phyloP scores from a whole-genome alignment of 1,140 invertebrate genomes.

The Aphelenchoides avenae region DNA sequence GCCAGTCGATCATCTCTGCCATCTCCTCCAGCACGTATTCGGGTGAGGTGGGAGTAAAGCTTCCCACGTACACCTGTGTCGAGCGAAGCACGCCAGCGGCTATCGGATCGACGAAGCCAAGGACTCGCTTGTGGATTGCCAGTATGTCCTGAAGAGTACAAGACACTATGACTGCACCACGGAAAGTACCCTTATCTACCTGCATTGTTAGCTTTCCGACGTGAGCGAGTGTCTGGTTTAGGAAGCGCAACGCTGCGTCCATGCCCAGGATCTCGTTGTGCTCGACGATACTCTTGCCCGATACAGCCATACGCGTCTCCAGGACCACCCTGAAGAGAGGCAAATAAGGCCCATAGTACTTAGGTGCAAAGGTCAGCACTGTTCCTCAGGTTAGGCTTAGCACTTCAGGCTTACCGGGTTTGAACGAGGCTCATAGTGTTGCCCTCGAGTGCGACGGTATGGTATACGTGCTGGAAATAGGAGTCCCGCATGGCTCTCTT shows the following conservation, averaged over 20 bases:
- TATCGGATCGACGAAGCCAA: constrained; percentile 75
- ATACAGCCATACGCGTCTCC: constrained; percentile 82
- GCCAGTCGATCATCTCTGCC: constrained; percentile 80
- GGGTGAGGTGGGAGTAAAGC: constrained; percentile 62
- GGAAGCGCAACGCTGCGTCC: constrained; percentile 88
- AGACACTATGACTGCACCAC: too few relatives aligned
- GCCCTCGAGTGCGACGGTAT: constrained; percentile 81
- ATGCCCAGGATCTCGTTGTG: constrained; percentile 92
- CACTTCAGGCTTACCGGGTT: constrained; percentile 73
- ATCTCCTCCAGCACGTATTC: constrained; percentile 77
- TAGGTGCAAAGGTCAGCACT: too few relatives aligned
- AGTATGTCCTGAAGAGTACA: constrained; percentile 78
- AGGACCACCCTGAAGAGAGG: constrained; percentile 82
- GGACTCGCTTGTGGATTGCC: constrained; percentile 82
- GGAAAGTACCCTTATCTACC: too few relatives aligned
- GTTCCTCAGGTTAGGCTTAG: too few relatives aligned
- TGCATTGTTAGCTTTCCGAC: constrained; percentile 43
- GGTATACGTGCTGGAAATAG: constrained; percentile 81
- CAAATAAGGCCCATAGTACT: too few relatives aligned
- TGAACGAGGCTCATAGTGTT: constrained; percentile 92
- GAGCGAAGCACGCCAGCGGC: constrained; percentile 62
- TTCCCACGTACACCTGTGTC: constrained; percentile 48
- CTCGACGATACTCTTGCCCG: constrained; percentile 87
- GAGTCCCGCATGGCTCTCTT: constrained; percentile 75
- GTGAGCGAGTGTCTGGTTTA: constrained; percentile 79